Percentiles rank a stretch among this genome's conserved stretches.
Evolutionary conservation across 2,797 vertebrate species (phyloP).

Genomic region (Pseudotriccus pelzelni): DNA sequence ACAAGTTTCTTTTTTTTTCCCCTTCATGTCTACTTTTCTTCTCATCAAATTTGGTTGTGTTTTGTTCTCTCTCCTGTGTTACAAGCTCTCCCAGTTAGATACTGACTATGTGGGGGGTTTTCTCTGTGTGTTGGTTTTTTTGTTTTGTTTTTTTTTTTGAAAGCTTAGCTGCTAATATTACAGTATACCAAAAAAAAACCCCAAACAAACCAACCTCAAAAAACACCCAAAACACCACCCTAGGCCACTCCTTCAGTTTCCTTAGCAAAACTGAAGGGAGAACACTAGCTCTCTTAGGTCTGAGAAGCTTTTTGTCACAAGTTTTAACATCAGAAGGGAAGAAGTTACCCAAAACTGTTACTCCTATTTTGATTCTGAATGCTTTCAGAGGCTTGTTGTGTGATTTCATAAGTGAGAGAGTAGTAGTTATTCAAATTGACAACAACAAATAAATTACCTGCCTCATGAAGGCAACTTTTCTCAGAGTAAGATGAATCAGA

Average conservation of each 20-base stretch:
- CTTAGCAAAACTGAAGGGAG: background rate
- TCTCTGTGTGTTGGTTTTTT: background rate
- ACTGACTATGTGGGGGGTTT: background rate
- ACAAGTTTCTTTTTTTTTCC: too few species aligned
- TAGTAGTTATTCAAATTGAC: background rate
- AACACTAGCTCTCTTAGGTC: background rate
- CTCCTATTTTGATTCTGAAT: background rate
- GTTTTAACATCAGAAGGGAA: background rate
- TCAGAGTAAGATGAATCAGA: background rate
- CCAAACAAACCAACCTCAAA: background rate
- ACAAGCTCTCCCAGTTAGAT: background rate
- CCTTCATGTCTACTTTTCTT: background rate
- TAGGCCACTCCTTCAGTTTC: background rate
- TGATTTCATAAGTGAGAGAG: background rate
- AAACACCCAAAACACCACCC: background rate
- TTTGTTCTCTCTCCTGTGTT: background rate
- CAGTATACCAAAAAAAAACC: background rate
- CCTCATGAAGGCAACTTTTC: background rate
- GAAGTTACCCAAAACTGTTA: background rate
- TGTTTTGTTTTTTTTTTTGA: background rate
- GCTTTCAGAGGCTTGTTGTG: background rate
- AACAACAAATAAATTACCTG: background rate
- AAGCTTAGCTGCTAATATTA: background rate
- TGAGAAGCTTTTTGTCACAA: background rate
- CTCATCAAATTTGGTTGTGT: background rate